Evolutionary conservation across 2,888 invertebrate genomes (phyloP), one percentile per base, ranked within the genome.

Genomic region (Cosmorhoe ocellata): DNA sequence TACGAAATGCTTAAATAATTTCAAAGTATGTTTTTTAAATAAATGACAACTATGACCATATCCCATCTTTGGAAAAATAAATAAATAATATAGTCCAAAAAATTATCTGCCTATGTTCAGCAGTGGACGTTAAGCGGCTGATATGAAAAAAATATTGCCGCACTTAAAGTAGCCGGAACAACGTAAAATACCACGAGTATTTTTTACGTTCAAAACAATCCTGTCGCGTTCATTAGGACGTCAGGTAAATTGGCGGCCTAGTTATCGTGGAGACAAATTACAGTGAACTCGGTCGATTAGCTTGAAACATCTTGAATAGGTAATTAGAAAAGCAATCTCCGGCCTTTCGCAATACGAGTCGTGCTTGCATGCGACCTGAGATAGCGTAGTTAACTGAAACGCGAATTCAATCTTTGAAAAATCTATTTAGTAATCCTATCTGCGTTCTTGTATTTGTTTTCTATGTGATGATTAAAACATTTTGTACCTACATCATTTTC

Each of bases 271-370:
- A 63, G 68, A 67, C 65, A 68, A 71, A 73, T 73, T 71, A 64
- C 64, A 65, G 49, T 48, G 49, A 55, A 39, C 43, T 42, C 37
- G 49, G 27, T 46, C 54, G 55, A 59, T 59, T 61, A 57, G 47
- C 44, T 57, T 8, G 43, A 44, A 55, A 49, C 47, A 49, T 59
- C 57, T 59, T 61, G 61, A 52, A 61, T 51, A 40, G 51, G 41
- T 52, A 76, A 79, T 79, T 76, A 75, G 76, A 73, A 71, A 68
- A 64, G 76, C 76, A 81, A 82, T 81, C 76, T 80, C 79, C 79
- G 74, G 73, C 61, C 54, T 63, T 61, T 64, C 50, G 64, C n/a
- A 14, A 13, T 14, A 12, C 50, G 22, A 14, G 18, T 18, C 50
- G 58, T 44, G 34, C 56, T 65, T 64, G 68, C 71, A 66, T 68